Evolutionary conservation across 2,113 vertebrate species (phyloP), one percentile per base, ranked within the genome.

Genomic region (Rhinolophus ferrumequinum): DNA sequence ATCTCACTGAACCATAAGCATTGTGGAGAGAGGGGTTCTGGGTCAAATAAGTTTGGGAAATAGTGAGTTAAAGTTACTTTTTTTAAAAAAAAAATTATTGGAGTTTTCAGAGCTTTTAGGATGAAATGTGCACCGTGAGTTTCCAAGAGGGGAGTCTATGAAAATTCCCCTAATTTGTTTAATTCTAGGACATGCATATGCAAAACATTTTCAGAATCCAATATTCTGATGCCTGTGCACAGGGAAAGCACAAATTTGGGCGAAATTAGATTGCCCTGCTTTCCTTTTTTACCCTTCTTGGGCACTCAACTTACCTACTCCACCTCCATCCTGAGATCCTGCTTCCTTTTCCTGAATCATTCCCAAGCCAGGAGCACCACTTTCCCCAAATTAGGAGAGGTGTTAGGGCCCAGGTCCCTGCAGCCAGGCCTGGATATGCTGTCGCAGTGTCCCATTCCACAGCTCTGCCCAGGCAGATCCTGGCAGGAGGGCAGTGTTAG

Each of bases 361-460:
- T 60, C 35, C 41, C 82, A 93, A 80, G 56, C 88, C 62, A 44
- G 33, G 86, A 93, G n/a, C 30, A 38, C 52, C 28, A 54, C 2
- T 60, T 54, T 93, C 64, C 64, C 72, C 82, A 91, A 93, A 89
- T 96, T 88, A 96, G 94, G 88, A 83, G 88, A 91, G 35, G 22
- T 28, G n/a, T 80, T 41, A 26, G 30, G 60, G 38, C 35, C 24
- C 64, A 19, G 60, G 54, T 50, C 50, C 52, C 72, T 54, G 64
- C 14, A 22, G 28, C 47, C 24, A 54, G 60, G 41, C 58, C 90
- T 41, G 28, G 82, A 12, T 38, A 18, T 69, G 77, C 13, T 33
- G 9, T 91, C 6, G 0, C 38, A 3, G 56, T 0, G 2, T 62
- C 14, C 47, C n/a, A 19, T 38, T 67, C 88, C 44, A 24, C 13